These are phyloP conservation scores for Tortrix viridana DNA, from an alignment of 2,888 invertebrate genomes.

Conservation along the genomic window DNA sequence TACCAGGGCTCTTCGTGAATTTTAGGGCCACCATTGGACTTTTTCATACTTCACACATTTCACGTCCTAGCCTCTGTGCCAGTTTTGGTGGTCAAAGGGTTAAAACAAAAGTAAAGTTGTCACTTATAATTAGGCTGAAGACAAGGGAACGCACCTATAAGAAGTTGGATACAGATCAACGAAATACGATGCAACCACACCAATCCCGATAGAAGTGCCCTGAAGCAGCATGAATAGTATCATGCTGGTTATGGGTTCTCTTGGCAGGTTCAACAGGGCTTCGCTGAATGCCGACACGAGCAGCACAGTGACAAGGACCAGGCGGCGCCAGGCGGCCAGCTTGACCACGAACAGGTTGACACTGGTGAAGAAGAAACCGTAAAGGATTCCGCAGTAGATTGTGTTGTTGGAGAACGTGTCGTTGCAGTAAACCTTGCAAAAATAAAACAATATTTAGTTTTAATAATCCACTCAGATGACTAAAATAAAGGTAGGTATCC, in stretches of 20 bases:
- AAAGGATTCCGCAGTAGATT: conserved; percentile 84
- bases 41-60: no score
- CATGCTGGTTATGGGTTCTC: conserved; percentile 53
- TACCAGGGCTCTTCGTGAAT: no score
- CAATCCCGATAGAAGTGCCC: conserved; percentile 52
- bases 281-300: conserved; percentile 79
- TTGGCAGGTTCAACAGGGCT: conserved; percentile 74
- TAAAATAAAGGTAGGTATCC: not conserved
- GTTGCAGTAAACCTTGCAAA: conserved; percentile 63
- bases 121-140: not conserved
- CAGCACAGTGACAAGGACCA: conserved; percentile 67
- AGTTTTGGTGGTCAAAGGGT: no score
- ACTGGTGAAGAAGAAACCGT: conserved; percentile 82
- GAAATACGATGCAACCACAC: conserved; percentile 57
- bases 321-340: conserved; percentile 79
- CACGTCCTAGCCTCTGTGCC: no score
- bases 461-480: not conserved
- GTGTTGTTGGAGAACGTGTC: conserved; percentile 79
- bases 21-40: no score
- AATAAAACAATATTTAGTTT: no score
- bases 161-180: conserved; percentile 65
- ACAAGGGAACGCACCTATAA: conserved; percentile 55
- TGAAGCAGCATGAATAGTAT: conserved; percentile 59
- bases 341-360: conserved; percentile 72
- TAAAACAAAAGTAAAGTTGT: no score